phyloP scores from a whole-genome alignment of 37 sponge, comb jelly and placozoan genomes.

The Aplysina aerophoba region DNA sequence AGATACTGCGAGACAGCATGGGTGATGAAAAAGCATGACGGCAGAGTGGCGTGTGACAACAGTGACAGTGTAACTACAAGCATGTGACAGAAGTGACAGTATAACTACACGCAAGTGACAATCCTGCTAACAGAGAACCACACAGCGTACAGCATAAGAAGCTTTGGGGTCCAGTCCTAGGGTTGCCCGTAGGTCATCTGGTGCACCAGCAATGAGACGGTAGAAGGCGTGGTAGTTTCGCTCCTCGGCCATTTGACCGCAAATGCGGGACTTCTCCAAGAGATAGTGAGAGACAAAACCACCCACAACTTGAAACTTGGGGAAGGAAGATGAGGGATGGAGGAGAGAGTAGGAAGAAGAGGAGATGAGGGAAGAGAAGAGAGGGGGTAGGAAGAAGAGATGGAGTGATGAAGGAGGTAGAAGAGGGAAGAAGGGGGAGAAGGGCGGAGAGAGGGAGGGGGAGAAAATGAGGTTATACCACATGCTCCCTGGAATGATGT shows the following conservation, averaged over 20 bases:
- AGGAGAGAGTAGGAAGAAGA: neutral
- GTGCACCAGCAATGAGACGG: constrained; percentile 83
- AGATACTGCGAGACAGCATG: constrained; percentile 55
- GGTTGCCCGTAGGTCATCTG: constrained; percentile 54
- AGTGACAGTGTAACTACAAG: neutral
- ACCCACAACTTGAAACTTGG: constrained; percentile 87
- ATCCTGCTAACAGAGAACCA: neutral
- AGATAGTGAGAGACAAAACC: constrained; percentile 94
- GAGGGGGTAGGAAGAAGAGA: constrained; percentile 36
- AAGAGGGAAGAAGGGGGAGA: neutral
- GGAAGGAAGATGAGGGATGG: neutral
- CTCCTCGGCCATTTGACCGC: constrained; percentile 82
- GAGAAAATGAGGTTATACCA: too few species aligned
- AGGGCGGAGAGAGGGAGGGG: neutral
- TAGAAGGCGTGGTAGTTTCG: constrained; percentile 97
- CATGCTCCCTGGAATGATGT: too few species aligned
- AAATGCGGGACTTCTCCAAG: constrained; percentile 95
- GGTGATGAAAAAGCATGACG: neutral
- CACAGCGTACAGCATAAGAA: constrained; percentile 37
- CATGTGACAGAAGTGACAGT: neutral
- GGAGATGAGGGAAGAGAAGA: neutral
- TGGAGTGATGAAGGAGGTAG: neutral
- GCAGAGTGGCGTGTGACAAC: neutral
- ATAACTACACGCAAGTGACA: neutral
- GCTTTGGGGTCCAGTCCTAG: constrained; percentile 45